Conservation (phyloP, 2,797 vertebrate genomes). For the Syndactyla subalaris region DNA sequence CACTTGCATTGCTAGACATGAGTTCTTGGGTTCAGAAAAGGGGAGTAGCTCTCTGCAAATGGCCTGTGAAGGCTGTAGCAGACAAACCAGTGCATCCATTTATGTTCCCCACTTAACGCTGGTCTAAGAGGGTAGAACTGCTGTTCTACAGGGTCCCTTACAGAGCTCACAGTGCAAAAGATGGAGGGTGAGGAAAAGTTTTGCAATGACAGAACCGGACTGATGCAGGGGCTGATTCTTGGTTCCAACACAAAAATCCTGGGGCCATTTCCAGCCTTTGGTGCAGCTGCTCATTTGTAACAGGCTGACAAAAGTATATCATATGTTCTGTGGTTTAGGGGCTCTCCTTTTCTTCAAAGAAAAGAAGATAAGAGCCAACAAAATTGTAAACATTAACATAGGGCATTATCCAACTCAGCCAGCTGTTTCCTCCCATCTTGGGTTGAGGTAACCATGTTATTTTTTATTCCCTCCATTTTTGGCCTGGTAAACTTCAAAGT, state of each 20-base stretch:
- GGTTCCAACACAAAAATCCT: background rate
- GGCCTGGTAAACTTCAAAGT: background rate
- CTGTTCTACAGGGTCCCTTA: background rate
- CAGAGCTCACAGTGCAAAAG: background rate
- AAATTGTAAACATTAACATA: background rate
- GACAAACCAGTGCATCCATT: background rate
- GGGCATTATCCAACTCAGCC: background rate
- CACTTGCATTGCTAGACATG: background rate
- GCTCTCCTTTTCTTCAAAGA: background rate
- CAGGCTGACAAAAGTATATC: background rate
- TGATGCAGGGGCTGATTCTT: accelerated
- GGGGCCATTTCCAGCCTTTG: background rate
- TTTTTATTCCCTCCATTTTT: background rate
- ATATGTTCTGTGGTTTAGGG: background rate
- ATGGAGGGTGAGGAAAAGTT: background rate
- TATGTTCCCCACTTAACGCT: accelerated
- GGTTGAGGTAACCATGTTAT: background rate
- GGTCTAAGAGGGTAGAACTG: background rate
- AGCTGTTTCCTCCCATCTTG: background rate
- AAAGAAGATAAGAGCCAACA: background rate
- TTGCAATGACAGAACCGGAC: background rate
- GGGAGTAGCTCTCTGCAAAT: background rate
- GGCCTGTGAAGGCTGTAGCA: accelerated
- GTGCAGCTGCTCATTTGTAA: background rate
- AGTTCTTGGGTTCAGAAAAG: background rate